A percentile compares a stretch with the other conserved stretches of the same genome.
Evolutionary conservation across 2,888 invertebrate species (phyloP).

Genomic region (Tipula helvola): DNA sequence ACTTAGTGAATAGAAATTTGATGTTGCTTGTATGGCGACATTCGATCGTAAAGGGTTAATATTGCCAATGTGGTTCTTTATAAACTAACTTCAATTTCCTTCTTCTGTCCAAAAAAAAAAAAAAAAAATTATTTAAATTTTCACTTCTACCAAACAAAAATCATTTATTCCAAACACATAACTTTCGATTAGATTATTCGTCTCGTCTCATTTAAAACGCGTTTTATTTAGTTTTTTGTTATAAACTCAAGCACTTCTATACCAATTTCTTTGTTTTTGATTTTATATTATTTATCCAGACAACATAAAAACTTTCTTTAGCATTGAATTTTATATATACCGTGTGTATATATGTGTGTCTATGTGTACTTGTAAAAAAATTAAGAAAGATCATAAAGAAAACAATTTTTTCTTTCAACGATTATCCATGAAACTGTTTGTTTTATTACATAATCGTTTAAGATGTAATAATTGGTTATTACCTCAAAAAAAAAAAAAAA

Average conservation of each 20-base stretch:
- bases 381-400: not conserved
- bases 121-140: not conserved
- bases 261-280: not conserved
- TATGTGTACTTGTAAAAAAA: not conserved
- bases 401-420: not conserved
- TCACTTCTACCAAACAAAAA: not conserved
- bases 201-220: not conserved
- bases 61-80: not conserved
- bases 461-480: constrained; percentile 4
- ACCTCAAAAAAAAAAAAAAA: not conserved
- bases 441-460: not conserved
- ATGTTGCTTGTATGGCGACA: no score
- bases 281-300: not conserved
- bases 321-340: not conserved
- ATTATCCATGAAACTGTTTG: not conserved
- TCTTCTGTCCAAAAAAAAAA: not conserved
- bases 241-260: not conserved
- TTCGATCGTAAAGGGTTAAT: no score
- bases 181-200: not conserved
- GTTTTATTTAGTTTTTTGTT: not conserved
- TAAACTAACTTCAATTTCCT: not conserved
- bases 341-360: not conserved
- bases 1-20: no score
- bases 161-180: not conserved
- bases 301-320: not conserved